Evolutionary conservation across 1,140 invertebrate species (phyloP).

Genomic region (Drosophila oshimai): DNA sequence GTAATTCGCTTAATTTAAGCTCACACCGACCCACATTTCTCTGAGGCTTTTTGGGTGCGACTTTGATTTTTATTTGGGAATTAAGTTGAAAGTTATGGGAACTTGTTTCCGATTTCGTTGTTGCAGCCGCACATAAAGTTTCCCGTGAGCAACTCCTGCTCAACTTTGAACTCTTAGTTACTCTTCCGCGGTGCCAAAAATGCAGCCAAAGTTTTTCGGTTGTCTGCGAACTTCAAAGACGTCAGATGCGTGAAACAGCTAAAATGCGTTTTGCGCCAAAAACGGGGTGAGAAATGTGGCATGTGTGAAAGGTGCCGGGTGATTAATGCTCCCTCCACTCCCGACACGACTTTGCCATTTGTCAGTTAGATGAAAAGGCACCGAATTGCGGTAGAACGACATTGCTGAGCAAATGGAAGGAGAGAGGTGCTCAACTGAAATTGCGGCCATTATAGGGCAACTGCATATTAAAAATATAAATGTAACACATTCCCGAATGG

Average conservation of each 20-base stretch:
- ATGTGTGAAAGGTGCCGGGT: constrained; percentile 11
- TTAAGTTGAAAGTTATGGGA: background rate
- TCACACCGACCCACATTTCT: constrained; percentile 38
- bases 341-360: constrained; percentile 42
- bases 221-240: constrained; percentile 34
- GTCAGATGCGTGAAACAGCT: constrained; percentile 13
- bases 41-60: background rate
- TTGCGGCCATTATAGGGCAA: constrained; percentile 43
- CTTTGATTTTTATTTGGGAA: constrained; percentile 7
- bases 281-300: constrained; percentile 27
- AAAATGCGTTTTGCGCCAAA: constrained; percentile 21
- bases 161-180: constrained; percentile 24
- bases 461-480: constrained; percentile 42
- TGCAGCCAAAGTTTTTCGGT: constrained; percentile 20
- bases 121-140: constrained; percentile 2
- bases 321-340: constrained; percentile 24
- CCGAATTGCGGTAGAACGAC: background rate
- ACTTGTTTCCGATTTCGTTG: constrained; percentile 42
- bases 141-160: constrained; percentile 5
- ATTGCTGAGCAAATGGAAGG: constrained; percentile 12
- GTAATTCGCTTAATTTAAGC: constrained; percentile 47
- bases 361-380: constrained; percentile 18
- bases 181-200: constrained; percentile 32
- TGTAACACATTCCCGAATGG: background rate
- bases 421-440: constrained; percentile 10